These are phyloP conservation scores for Platycnemis pennipes DNA, from an alignment of 2,888 invertebrate species.

Conservation along the genomic window DNA sequence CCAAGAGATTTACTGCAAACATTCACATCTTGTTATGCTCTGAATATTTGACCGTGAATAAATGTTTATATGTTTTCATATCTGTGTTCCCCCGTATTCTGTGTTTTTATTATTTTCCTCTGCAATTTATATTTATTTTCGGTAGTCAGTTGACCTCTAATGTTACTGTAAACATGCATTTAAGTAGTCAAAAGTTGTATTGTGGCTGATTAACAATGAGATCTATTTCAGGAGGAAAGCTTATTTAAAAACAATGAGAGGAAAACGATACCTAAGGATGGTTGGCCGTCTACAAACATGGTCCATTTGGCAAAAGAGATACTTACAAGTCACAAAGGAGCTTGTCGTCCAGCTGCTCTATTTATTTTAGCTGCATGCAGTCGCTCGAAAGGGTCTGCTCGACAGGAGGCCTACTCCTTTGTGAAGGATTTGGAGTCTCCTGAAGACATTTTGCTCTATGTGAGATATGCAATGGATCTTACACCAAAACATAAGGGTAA, in stretches of 20 bases:
- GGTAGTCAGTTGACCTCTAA: not conserved
- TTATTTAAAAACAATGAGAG: not conserved
- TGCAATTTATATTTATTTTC: not conserved
- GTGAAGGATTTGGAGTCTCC: not conserved
- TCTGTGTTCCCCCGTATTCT: too few species aligned
- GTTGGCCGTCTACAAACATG: not conserved
- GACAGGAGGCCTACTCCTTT: not conserved
- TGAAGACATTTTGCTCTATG: not conserved
- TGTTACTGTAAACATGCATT: not conserved
- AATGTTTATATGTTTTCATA: too few species aligned
- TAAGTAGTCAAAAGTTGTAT: not conserved
- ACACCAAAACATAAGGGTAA: not conserved
- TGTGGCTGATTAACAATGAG: not conserved
- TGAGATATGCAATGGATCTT: slow-evolving; percentile 40
- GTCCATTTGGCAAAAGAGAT: not conserved
- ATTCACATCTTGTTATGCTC: too few species aligned
- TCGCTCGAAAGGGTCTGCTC: not conserved
- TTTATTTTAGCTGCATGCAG: slow-evolving; percentile 34
- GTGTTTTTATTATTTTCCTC: too few species aligned
- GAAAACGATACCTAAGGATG: not conserved
- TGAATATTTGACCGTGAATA: too few species aligned
- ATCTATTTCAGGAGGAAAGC: not conserved
- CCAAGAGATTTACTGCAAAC: too few species aligned
- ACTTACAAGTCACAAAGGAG: not conserved
- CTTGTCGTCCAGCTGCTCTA: slow-evolving; percentile 37